Conservation (phyloP, 2,113 vertebrate species). For the Melanostigma gelatinosum region DNA sequence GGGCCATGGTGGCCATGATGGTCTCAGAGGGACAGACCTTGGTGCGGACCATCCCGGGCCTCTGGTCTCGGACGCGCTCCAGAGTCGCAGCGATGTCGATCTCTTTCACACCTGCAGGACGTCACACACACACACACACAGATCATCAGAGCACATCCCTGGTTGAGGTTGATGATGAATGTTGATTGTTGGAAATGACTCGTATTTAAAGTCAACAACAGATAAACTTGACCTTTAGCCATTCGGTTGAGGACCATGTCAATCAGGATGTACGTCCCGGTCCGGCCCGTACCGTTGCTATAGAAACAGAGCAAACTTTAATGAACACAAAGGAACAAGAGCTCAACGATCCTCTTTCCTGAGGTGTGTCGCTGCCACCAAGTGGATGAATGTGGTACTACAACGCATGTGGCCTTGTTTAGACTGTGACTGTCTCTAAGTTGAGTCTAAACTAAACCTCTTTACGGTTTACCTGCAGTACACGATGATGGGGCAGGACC, state of each 20-base stretch:
- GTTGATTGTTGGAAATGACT: background rate
- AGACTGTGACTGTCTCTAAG: too few relatives aligned
- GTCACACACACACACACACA: background rate
- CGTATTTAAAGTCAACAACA: background rate
- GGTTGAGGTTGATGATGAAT: background rate
- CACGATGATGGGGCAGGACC: constrained; percentile 98
- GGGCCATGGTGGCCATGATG: background rate
- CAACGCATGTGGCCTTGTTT: background rate
- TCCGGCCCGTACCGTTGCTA: constrained; percentile 94
- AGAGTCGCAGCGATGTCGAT: constrained; percentile 98
- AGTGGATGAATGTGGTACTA: constrained; percentile 41
- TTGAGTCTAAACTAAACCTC: background rate
- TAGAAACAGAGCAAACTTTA: constrained; percentile 38
- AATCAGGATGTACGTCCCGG: constrained; percentile 94
- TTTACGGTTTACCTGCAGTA: constrained; percentile 92
- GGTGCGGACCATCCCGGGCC: constrained; percentile 91
- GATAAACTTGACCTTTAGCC: constrained; percentile 91
- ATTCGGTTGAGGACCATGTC: constrained; percentile 99
- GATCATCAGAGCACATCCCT: background rate
- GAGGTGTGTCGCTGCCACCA: constrained; percentile 4
- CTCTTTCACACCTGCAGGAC: constrained; percentile 93
- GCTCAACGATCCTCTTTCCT: background rate
- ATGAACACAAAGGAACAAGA: background rate
- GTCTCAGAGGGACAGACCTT: constrained; percentile 66
- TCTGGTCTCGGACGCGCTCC: constrained; percentile 97